A percentile compares a stretch with the other conserved stretches of the same genome.
Conservation (phyloP, 1,140 invertebrate species). For the Aphelinus atriplicis region DNA sequence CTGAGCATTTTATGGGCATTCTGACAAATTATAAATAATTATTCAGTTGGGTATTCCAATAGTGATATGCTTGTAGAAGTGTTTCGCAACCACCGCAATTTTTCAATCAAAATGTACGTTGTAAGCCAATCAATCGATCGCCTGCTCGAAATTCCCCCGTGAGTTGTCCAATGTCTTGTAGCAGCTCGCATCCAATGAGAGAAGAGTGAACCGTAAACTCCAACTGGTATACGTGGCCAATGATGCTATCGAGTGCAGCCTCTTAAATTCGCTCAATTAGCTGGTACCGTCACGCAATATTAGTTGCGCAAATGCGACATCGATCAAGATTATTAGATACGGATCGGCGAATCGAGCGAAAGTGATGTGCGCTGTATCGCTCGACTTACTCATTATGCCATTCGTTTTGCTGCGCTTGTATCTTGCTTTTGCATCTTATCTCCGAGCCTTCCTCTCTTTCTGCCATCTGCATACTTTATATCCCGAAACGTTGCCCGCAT, state of each 20-base stretch:
- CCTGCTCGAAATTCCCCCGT: not conserved
- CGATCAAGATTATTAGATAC: slow-evolving; percentile 23
- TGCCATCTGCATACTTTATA: not conserved
- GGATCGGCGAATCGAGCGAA: slow-evolving; percentile 7
- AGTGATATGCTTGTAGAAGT: not conserved
- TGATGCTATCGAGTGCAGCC: not conserved
- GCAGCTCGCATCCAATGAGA: not conserved
- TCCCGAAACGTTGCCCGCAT: no score
- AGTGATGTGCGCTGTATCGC: not conserved
- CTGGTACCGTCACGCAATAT: not conserved
- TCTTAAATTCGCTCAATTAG: slow-evolving; percentile 17
- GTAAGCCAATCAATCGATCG: slow-evolving; percentile 16
- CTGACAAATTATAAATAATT: no score
- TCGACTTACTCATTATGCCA: slow-evolving; percentile 12
- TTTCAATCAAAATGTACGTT: slow-evolving; percentile 5
- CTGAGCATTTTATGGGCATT: no score
- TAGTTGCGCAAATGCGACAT: not conserved
- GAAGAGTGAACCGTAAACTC: not conserved
- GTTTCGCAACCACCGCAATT: not conserved
- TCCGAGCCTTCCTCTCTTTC: not conserved
- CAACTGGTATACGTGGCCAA: no score
- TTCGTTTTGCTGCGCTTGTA: slow-evolving; percentile 5
- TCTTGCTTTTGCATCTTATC: slow-evolving; percentile 7
- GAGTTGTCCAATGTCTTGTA: slow-evolving; percentile 3
- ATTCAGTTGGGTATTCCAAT: no score